A percentile compares a stretch with the other conserved stretches of the same genome.
Evolutionary conservation across 2,797 vertebrate genomes (phyloP).

Genomic region (Delichon dasypus): DNA sequence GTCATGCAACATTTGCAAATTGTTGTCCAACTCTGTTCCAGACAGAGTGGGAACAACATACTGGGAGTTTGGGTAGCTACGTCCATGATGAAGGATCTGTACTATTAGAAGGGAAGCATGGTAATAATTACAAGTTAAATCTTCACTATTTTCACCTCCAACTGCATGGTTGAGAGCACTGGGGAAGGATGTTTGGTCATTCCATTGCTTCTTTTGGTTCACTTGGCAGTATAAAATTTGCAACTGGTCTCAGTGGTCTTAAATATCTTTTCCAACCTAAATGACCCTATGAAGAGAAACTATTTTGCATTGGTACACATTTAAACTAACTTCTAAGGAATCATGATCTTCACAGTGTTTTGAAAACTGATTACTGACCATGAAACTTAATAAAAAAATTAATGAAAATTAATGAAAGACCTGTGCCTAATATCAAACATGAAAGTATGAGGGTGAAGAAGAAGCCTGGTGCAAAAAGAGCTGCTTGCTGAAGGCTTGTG

Average conservation of each 20-base stretch:
- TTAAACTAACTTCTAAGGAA: not conserved
- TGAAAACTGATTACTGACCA: not conserved
- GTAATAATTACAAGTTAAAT: not conserved
- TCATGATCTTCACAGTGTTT: not conserved
- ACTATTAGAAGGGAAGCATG: not conserved
- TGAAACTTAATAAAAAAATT: not conserved
- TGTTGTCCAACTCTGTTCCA: not conserved
- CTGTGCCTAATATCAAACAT: not conserved
- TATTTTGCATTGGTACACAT: not conserved
- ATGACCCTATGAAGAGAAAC: not conserved
- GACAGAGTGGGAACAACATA: not conserved
- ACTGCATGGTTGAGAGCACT: not conserved
- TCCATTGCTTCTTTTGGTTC: not conserved
- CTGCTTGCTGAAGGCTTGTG: not conserved
- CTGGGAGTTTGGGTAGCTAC: not conserved
- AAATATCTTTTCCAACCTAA: not conserved
- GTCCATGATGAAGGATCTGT: not conserved
- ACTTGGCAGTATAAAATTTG: not conserved
- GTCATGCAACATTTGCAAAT: not conserved
- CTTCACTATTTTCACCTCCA: rapidly evolving
- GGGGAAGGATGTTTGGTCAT: not conserved
- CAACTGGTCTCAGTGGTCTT: not conserved
- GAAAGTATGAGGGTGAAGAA: not conserved
- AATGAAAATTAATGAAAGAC: not conserved
- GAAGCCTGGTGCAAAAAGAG: not conserved